These are phyloP conservation scores for Geothlypis trichas DNA, from an alignment of 2,113 vertebrate species.

Conservation along the genomic window DNA sequence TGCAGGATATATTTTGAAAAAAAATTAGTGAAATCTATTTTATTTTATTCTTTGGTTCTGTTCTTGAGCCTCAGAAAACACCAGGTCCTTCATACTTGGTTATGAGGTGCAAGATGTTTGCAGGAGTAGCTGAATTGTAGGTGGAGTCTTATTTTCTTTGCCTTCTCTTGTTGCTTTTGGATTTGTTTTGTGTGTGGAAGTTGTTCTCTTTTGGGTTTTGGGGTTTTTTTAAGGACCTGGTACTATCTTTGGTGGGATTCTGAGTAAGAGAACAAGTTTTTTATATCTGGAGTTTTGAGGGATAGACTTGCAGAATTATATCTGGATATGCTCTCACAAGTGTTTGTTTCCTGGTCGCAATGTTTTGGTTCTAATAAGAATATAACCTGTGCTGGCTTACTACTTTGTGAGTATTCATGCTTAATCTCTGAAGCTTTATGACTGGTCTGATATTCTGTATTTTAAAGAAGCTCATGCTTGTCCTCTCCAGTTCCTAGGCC, in stretches of 20 bases:
- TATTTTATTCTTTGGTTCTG: background rate
- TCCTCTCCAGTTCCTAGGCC: background rate
- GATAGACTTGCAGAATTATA: background rate
- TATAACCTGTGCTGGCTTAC: background rate
- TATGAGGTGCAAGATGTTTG: background rate
- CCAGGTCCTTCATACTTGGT: background rate
- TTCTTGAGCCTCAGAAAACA: background rate
- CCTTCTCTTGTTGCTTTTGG: background rate
- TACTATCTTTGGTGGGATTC: background rate
- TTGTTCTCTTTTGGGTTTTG: background rate
- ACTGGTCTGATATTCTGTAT: background rate
- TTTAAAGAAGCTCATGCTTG: background rate
- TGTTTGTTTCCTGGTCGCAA: background rate
- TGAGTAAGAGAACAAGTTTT: background rate
- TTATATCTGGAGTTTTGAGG: background rate
- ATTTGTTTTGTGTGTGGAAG: background rate
- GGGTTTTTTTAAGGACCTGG: background rate
- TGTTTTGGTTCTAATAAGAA: background rate
- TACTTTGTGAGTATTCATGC: background rate
- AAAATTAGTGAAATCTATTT: background rate
- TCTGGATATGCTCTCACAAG: background rate
- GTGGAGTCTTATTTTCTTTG: background rate
- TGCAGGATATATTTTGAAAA: background rate
- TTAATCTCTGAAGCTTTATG: background rate
- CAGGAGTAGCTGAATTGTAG: background rate